Evolutionary conservation across 2,797 vertebrate genomes (phyloP).

Genomic region (Saguinus oedipus): DNA sequence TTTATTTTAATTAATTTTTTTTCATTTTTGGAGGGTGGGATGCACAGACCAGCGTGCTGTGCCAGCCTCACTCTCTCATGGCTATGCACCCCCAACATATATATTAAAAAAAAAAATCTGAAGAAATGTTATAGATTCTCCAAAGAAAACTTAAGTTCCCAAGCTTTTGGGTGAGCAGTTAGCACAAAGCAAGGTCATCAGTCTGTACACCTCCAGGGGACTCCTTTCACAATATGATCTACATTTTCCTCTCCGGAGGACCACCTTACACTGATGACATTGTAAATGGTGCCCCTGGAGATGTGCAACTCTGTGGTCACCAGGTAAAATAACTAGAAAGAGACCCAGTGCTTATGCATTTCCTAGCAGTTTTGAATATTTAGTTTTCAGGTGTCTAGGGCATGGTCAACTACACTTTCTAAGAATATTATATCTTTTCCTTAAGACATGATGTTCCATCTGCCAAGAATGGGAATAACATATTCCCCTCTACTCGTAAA

Average conservation of each 20-base stretch:
- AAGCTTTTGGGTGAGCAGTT: neutral
- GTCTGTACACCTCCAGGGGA: neutral
- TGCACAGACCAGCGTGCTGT: too few relatives aligned
- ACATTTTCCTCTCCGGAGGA: neutral
- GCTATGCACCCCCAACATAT: too few relatives aligned
- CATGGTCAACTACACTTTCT: neutral
- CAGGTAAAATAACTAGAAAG: neutral
- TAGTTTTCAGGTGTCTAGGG: neutral
- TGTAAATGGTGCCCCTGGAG: neutral
- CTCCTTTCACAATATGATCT: neutral
- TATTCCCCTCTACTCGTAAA: neutral
- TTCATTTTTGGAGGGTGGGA: too few relatives aligned
- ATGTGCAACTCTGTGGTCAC: neutral
- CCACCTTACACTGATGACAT: neutral
- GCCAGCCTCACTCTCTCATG: too few relatives aligned
- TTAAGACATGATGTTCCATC: neutral
- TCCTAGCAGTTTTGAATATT: constrained; percentile 26
- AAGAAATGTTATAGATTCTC: neutral
- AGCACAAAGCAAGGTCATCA: neutral
- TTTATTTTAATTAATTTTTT: neutral
- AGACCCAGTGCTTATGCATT: neutral
- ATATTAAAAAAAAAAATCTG: neutral
- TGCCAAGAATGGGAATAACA: neutral
- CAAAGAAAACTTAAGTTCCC: neutral
- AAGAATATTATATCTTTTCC: neutral